A percentile compares a stretch with the other conserved stretches of the same genome.
phyloP scores from a whole-genome alignment of 2,113 vertebrate species.

The Callocephalon fimbriatum region DNA sequence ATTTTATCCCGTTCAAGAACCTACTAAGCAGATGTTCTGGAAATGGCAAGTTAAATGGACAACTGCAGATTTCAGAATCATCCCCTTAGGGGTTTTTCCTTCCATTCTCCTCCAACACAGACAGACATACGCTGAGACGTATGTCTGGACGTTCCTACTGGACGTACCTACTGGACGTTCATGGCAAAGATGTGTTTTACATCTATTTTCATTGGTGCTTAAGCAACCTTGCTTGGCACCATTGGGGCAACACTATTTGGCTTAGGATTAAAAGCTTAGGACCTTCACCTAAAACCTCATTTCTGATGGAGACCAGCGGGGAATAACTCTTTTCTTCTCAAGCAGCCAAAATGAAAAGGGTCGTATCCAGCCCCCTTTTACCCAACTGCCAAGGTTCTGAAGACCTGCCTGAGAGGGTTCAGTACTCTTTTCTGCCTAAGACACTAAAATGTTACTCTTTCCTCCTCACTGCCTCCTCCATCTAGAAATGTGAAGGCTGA shows the following conservation, averaged over 20 bases:
- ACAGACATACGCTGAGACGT: neutral
- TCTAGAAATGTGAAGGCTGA: neutral
- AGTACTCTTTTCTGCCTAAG: neutral
- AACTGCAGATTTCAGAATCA: neutral
- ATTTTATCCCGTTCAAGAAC: neutral
- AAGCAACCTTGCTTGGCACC: neutral
- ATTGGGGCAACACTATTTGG: neutral
- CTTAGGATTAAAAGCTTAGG: neutral
- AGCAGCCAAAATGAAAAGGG: neutral
- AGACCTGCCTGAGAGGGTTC: neutral
- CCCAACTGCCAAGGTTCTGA: neutral
- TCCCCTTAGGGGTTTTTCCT: rapidly evolving
- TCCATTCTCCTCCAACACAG: neutral
- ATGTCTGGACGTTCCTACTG: too few species aligned
- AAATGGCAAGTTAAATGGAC: neutral
- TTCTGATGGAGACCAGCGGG: neutral
- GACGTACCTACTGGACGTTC: neutral
- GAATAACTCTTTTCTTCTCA: neutral
- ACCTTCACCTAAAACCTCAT: neutral
- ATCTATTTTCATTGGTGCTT: neutral
- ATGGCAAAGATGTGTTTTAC: neutral
- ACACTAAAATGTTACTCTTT: neutral
- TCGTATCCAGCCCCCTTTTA: neutral
- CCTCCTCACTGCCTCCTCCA: neutral
- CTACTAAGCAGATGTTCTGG: neutral